Base-by-base conservation (phyloP, 2,888 invertebrate species). In the Philonicus albiceps region DNA sequence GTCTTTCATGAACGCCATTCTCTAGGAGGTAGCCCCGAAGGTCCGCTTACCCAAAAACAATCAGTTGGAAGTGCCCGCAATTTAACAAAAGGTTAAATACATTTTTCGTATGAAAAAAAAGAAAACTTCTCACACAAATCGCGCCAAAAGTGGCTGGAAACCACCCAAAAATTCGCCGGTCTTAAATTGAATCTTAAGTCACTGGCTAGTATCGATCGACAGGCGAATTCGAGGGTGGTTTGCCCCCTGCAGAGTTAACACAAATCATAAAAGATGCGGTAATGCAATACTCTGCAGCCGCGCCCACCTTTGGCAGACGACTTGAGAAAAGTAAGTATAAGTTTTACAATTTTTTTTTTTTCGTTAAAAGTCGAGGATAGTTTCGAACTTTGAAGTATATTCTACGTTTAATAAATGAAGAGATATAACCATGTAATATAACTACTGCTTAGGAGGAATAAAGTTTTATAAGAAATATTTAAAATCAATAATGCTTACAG, bases 1-100 rank as follows among this genome's bases (percentile, higher is more conserved):
- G 64, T 64, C 40, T n/a, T 76, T 43, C 76, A 76, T 76, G 76
- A 37, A 76, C 34, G 40, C 76, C 76, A 43, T 76, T 75, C 75
- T 31, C 22, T 22, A 37, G 16, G 40, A 40, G 13, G 34, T 22
- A 76, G 40, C 13, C 37, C 34, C 40, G 40, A 22, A 43, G 64
- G 19, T 64, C 64, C 64, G 64, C 27, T 11, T 64, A 7, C 49
- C 64, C 64, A 64, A 22, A 64, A n/a, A 43, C 40, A 43, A 64
- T 64, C 64, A 64, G 64, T 64, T 22, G 64, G 64, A 64, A 76
- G n/a, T 76, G 76, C 76, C 19, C 76, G 34, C 40, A 76, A 22
- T 64, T 8, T 64, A 31, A 76, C 34, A 74, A 37, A 74, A 43
- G n/a, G 5, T 40, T 13, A n/a, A n/a, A 76, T 37, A n/a, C 34